These are phyloP conservation scores for Torymus aiolomorphi DNA, from an alignment of 2,888 invertebrate genomes.

Conservation along the genomic window DNA sequence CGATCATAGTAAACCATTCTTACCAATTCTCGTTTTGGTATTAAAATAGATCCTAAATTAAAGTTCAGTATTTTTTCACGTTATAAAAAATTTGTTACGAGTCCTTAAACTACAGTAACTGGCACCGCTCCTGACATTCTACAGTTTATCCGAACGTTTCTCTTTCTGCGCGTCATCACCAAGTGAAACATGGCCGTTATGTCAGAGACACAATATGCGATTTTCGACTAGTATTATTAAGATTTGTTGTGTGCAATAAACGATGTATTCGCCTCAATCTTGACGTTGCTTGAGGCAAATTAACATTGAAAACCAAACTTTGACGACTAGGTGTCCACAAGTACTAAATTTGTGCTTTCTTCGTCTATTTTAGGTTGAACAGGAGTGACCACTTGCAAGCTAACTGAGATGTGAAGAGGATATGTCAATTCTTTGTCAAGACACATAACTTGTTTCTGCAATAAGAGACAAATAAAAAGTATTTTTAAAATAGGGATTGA, in stretches of 20 bases:
- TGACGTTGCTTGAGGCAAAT: conserved; percentile 15
- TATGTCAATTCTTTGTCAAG: conserved; percentile 80
- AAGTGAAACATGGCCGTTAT: conserved; percentile 37
- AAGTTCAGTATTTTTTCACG: conserved; percentile 36
- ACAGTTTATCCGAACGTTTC: conserved; percentile 37
- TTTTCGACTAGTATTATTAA: conserved; percentile 57
- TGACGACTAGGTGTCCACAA: conserved; percentile 44
- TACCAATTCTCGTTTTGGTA: conserved; percentile 55
- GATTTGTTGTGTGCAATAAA: conserved; percentile 45
- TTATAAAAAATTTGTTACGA: conserved; percentile 53
- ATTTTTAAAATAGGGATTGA: not conserved
- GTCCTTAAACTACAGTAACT: conserved; percentile 55
- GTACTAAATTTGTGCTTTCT: conserved; percentile 56
- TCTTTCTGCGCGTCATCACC: conserved; percentile 52
- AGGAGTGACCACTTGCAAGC: conserved; percentile 81
- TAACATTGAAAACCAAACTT: not conserved
- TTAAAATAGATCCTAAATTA: conserved; percentile 43
- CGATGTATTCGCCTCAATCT: conserved; percentile 14
- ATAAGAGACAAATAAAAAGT: conserved; percentile 32
- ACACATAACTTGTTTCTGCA: conserved; percentile 75
- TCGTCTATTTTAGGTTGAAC: conserved; percentile 68
- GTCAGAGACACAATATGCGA: conserved; percentile 48
- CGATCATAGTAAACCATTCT: conserved; percentile 4
- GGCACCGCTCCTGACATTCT: conserved; percentile 48
- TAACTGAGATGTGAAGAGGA: conserved; percentile 84